Evolutionary conservation across 2,888 invertebrate genomes (phyloP).

Genomic region (Hylaea fasciaria): DNA sequence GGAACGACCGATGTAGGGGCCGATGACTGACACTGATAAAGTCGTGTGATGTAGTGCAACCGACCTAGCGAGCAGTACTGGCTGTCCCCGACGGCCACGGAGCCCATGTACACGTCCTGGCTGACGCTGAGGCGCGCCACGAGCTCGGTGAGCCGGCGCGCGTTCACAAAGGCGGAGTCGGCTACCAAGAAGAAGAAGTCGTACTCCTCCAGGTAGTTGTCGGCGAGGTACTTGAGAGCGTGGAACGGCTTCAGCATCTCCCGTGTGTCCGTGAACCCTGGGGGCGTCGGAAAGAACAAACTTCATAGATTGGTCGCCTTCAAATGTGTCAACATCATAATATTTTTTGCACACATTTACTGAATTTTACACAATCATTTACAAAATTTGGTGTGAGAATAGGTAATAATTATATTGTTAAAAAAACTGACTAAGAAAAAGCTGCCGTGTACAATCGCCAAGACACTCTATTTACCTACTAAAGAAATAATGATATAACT

Average conservation of each 20-base stretch:
- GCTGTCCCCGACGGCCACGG: slow-evolving; percentile 83
- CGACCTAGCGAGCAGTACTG: slow-evolving; percentile 89
- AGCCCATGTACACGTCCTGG: slow-evolving; percentile 93
- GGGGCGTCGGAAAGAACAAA: too few species aligned
- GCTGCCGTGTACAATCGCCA: too few species aligned
- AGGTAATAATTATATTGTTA: too few species aligned
- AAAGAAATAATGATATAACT: too few species aligned
- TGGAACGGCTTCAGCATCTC: slow-evolving; percentile 92
- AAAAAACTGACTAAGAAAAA: too few species aligned
- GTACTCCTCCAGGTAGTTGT: slow-evolving; percentile 94
- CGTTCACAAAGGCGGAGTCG: slow-evolving; percentile 94
- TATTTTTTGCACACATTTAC: too few species aligned
- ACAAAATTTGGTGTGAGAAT: too few species aligned
- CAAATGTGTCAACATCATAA: too few species aligned
- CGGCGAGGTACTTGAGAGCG: slow-evolving; percentile 94
- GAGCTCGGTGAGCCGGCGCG: slow-evolving; percentile 88
- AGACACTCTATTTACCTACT: too few species aligned
- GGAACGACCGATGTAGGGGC: too few species aligned
- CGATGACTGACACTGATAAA: not conserved
- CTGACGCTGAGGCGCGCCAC: slow-evolving; percentile 92
- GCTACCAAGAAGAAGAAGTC: slow-evolving; percentile 96
- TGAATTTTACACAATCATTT: too few species aligned
- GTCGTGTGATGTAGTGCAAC: not conserved
- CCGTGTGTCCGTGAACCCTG: slow-evolving; percentile 91
- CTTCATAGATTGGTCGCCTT: too few species aligned